Evolutionary conservation across 1,140 invertebrate genomes (phyloP), one percentile per base, ranked within the genome.

Genomic region (Temnothorax curvispinosus): DNA sequence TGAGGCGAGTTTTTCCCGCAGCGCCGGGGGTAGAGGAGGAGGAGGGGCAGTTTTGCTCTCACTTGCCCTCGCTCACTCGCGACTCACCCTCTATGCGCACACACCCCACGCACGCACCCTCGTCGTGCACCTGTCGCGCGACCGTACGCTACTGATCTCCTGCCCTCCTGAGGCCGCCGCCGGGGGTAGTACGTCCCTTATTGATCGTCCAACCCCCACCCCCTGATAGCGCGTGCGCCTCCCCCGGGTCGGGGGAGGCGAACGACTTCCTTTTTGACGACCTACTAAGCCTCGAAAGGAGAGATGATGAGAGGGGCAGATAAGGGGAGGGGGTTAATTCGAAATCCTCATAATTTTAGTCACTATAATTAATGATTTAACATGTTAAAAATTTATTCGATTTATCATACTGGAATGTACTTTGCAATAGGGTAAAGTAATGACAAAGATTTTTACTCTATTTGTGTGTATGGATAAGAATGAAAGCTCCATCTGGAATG

Each of bases 141-240:
- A 89, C 88, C 90, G 91, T 91, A 93, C 90, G 87, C 92, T 92
- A 93, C 93, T 93, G 94, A 91, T 92, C 92, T 92, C 91, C 90
- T 91, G 92, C 90, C 92, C 91, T 92, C 93, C 80, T 60, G 54
- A 84, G 41, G 69, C 56, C 85, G 91, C 90, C 89, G 89, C 62
- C 58, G 76, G 44, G 77, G 77, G 77, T 81, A 81, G 64, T 56
- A 8, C 69, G 86, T 82, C 85, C 91, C 93, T 94, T 94, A 95
- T 95, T 94, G 94, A 93, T 94, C 93, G 81, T 13, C 77, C 60
- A 35, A 78, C 52, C 72, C 44, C 76, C 60, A 65, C 32, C 47
- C 18, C 21, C 13, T 41, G 11, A 81, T 71, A 76, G 91, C 93
- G 93, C 92, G 87, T 93, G 93, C 93, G 93, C 92, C 86, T 44